These are phyloP conservation scores for Columba livia DNA, from an alignment of 2,113 vertebrate species.

Conservation along the genomic window DNA sequence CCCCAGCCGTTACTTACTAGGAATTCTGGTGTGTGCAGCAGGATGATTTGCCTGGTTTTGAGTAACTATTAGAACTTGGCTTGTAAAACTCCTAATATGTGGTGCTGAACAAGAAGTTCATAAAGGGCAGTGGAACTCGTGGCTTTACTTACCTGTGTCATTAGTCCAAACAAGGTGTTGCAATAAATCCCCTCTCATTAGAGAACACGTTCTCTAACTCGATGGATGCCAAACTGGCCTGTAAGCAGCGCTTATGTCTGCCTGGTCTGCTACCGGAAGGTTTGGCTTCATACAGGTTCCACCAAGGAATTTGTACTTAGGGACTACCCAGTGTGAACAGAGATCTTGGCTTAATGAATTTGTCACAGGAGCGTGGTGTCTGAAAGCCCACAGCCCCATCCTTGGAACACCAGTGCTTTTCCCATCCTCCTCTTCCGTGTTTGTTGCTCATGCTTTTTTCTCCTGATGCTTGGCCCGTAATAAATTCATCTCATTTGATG, in stretches of 20 bases:
- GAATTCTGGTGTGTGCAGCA: neutral
- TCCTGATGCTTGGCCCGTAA: neutral
- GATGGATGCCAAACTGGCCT: neutral
- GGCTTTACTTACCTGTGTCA: neutral
- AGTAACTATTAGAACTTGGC: neutral
- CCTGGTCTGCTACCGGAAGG: fast-evolving
- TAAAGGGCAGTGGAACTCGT: neutral
- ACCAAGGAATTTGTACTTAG: neutral
- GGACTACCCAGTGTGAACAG: neutral
- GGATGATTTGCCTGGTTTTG: neutral
- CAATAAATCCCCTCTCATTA: neutral
- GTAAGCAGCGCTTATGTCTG: neutral
- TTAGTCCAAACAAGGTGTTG: neutral
- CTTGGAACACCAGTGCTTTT: neutral
- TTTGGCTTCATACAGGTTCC: neutral
- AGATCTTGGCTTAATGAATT: neutral
- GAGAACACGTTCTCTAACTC: neutral
- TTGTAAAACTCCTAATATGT: neutral
- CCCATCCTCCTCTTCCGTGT: neutral
- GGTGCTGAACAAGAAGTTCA: neutral
- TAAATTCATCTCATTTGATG: neutral
- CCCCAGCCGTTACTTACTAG: neutral
- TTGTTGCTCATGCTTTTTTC: neutral
- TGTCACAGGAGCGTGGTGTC: neutral
- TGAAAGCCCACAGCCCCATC: neutral